Conservation (phyloP, 2,888 invertebrate species). For the Marasmarcha lunaedactyla region DNA sequence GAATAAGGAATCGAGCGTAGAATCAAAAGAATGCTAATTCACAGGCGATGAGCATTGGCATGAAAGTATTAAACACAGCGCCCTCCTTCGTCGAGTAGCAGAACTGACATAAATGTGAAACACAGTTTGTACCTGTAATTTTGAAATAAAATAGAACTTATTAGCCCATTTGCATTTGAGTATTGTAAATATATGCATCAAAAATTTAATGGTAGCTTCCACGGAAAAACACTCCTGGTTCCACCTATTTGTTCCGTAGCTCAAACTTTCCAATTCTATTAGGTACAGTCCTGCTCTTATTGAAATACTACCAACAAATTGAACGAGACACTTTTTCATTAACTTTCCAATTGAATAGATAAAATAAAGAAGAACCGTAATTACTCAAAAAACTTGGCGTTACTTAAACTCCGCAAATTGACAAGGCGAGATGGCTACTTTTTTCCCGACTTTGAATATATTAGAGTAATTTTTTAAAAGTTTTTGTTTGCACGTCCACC, state of each 20-base stretch:
- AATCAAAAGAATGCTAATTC: slow-evolving; percentile 47
- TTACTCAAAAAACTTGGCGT: slow-evolving; percentile 9
- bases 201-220: too few relatives aligned
- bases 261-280: too few relatives aligned
- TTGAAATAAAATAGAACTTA: not conserved
- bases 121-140: not conserved
- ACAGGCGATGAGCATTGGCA: not conserved
- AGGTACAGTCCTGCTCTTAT: too few relatives aligned
- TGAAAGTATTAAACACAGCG: slow-evolving; percentile 32
- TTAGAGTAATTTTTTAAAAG: slow-evolving; percentile 39
- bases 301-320: too few relatives aligned
- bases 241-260: too few relatives aligned
- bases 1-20: slow-evolving; percentile 23
- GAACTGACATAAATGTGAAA: slow-evolving; percentile 3
- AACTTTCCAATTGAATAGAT: too few relatives aligned
- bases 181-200: too few relatives aligned
- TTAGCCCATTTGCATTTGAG: too few relatives aligned
- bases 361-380: slow-evolving; percentile 4
- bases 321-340: too few relatives aligned
- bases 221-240: too few relatives aligned
- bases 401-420: slow-evolving; percentile 23
- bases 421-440: slow-evolving; percentile 20
- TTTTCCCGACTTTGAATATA: slow-evolving; percentile 36
- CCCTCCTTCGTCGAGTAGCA: slow-evolving; percentile 32
- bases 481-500: slow-evolving; percentile 35